Evolutionary conservation across 2,888 invertebrate species (phyloP).

Genomic region (Synergus laeviventris): DNA sequence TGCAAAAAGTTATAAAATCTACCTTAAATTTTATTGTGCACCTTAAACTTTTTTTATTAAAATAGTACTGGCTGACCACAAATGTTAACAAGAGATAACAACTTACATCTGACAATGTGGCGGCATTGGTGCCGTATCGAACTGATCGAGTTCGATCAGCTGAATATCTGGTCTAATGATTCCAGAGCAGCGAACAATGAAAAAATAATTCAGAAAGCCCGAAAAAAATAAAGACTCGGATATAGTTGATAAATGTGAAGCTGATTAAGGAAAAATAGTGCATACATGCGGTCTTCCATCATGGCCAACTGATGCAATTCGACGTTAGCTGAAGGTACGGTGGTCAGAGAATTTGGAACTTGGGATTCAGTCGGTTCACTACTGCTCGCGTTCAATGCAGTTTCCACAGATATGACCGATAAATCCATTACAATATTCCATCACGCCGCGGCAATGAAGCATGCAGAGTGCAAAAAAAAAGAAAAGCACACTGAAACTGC

Average conservation of each 20-base stretch:
- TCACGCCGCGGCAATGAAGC: slow-evolving; percentile 61
- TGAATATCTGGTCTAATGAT: slow-evolving; percentile 69
- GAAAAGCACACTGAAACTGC: slow-evolving; percentile 64
- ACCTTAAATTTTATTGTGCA: too few species aligned
- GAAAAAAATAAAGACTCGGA: neutral
- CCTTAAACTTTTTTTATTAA: too few species aligned
- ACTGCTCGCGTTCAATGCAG: slow-evolving; percentile 10
- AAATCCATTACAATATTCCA: slow-evolving; percentile 62
- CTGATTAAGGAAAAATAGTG: slow-evolving; percentile 58
- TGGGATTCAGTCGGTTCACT: slow-evolving; percentile 46
- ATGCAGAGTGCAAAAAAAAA: slow-evolving; percentile 68
- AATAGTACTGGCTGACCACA: too few species aligned
- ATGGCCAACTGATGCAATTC: slow-evolving; percentile 63
- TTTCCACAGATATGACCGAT: slow-evolving; percentile 35
- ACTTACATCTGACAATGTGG: slow-evolving; percentile 68
- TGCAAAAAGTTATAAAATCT: too few species aligned
- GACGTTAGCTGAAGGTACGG: slow-evolving; percentile 61
- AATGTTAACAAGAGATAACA: slow-evolving; percentile 53
- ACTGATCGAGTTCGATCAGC: slow-evolving; percentile 67
- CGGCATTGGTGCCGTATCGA: slow-evolving; percentile 58
- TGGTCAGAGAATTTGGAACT: slow-evolving; percentile 55
- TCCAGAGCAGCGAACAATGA: slow-evolving; percentile 65
- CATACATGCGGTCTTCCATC: slow-evolving; percentile 76
- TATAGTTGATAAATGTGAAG: neutral
- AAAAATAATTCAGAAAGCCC: slow-evolving; percentile 56